phyloP scores from a whole-genome alignment of 2,888 invertebrate species.

The Dolomedes plantarius region DNA sequence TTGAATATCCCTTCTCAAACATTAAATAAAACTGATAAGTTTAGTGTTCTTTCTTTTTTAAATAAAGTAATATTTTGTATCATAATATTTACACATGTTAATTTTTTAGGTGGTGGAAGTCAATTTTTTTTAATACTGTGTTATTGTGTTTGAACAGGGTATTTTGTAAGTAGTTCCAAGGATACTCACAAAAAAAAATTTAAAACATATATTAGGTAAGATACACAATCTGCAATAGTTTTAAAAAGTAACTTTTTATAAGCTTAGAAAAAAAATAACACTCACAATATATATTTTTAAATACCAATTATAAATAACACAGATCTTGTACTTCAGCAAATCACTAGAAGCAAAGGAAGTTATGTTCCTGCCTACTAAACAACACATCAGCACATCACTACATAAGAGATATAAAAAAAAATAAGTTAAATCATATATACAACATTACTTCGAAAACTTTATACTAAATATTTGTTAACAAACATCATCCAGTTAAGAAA shows the following conservation, averaged over 20 bases:
- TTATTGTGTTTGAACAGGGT: too few species aligned
- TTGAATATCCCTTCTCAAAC: too few species aligned
- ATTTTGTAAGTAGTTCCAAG: too few species aligned
- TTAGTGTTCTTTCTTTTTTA: too few species aligned
- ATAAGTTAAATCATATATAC: neutral
- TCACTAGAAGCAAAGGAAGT: slow-evolving; percentile 12
- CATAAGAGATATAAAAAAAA: neutral
- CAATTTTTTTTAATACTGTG: too few species aligned
- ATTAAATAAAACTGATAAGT: too few species aligned
- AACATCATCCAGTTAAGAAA: neutral
- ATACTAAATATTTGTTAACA: neutral
- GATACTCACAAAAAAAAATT: too few species aligned
- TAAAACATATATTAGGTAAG: too few species aligned
- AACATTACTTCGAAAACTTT: neutral
- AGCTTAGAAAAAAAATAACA: neutral
- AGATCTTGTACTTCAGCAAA: slow-evolving; percentile 16
- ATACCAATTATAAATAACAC: slow-evolving; percentile 1
- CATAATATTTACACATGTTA: too few species aligned
- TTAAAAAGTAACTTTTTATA: neutral
- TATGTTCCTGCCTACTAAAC: neutral
- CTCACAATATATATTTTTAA: neutral
- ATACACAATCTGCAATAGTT: too few species aligned
- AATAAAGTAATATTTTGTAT: too few species aligned
- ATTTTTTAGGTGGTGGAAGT: too few species aligned
- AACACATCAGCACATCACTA: neutral